A percentile compares a stretch with the other conserved stretches of the same genome.
These are phyloP conservation scores for Euclidia mi DNA, from an alignment of 2,888 invertebrate species.

Conservation along the genomic window DNA sequence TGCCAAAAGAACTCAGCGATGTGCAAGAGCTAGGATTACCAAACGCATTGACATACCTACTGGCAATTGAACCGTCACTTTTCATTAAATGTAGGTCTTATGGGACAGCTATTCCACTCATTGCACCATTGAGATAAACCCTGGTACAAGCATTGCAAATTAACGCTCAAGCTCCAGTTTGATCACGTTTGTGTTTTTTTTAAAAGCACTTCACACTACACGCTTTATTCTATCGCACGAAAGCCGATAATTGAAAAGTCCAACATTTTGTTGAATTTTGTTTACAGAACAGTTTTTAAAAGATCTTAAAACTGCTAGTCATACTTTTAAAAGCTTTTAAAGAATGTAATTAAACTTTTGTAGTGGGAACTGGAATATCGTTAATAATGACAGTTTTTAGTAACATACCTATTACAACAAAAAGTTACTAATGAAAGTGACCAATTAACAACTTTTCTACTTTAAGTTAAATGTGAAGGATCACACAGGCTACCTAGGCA, in stretches of 20 bases:
- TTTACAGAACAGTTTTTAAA: not conserved
- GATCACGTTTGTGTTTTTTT: not conserved
- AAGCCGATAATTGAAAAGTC: conserved; percentile 9
- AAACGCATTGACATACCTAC: no score
- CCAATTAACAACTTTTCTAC: not conserved
- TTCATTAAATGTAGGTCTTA: no score
- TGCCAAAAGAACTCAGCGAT: no score
- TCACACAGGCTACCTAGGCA: not conserved
- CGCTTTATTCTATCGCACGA: not conserved
- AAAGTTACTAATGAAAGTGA: no score
- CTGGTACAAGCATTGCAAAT: no score
- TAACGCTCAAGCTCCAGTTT: not conserved
- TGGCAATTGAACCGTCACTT: no score
- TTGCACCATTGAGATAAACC: no score
- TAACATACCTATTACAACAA: no score
- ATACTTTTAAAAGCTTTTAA: conserved; percentile 1
- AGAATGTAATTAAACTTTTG: not conserved
- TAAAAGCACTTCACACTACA: not conserved
- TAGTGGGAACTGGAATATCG: no score
- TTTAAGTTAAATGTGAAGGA: not conserved
- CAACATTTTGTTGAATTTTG: conserved; percentile 4
- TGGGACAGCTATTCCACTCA: no score
- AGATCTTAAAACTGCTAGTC: not conserved
- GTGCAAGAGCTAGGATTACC: no score
- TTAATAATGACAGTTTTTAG: no score